These are phyloP conservation scores for Leptopilina clavipes DNA, from an alignment of 1,140 invertebrate species.

Conservation along the genomic window DNA sequence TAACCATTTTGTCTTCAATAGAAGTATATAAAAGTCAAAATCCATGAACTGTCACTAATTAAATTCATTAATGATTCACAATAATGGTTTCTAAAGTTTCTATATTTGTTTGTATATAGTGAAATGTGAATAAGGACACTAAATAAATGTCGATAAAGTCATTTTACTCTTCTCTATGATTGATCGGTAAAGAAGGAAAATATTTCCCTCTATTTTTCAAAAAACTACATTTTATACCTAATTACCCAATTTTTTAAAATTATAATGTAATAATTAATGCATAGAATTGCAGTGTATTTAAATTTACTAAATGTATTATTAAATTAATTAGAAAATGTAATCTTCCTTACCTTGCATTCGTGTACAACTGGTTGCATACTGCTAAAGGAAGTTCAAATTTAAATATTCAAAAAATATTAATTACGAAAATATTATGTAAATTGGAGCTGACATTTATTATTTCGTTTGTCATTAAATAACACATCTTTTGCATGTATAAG, in stretches of 20 bases:
- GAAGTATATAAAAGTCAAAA: background rate
- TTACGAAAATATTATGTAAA: background rate
- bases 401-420: too few relatives aligned
- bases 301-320: too few relatives aligned
- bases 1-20: background rate
- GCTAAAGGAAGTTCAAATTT: background rate
- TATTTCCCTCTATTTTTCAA: too few relatives aligned
- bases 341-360: background rate
- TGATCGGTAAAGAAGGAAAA: conserved; percentile 2
- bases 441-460: background rate
- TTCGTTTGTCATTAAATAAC: background rate
- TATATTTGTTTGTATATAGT: background rate
- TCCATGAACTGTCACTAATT: background rate
- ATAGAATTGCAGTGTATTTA: too few relatives aligned
- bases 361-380: background rate
- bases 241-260: too few relatives aligned
- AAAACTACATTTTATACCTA: too few relatives aligned
- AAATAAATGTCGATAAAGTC: background rate
- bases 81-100: background rate
- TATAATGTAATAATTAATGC: too few relatives aligned
- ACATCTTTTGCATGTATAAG: background rate
- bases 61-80: background rate
- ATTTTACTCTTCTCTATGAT: background rate
- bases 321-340: background rate
- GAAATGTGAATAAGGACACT: background rate